phyloP scores from a whole-genome alignment of 2,888 invertebrate species.

The Xylophagus ater region DNA sequence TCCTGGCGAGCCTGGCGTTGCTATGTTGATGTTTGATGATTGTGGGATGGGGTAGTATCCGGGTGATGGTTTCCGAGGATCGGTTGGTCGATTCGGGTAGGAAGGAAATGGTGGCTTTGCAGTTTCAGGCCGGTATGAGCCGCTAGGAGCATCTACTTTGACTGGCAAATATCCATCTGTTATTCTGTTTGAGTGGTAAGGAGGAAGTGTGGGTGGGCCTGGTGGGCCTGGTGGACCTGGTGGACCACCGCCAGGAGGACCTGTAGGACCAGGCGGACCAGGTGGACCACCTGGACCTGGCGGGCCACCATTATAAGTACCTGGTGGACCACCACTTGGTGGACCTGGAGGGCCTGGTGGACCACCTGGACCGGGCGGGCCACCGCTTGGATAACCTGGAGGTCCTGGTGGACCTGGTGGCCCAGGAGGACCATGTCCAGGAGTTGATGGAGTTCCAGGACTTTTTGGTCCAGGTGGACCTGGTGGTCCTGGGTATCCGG shows the following conservation, averaged over 20 bases:
- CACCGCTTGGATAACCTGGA: constrained; percentile 24
- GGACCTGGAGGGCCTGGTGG: constrained; percentile 20
- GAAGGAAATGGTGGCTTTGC: constrained; percentile 15
- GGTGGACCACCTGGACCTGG: constrained; percentile 18
- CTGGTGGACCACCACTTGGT: constrained; percentile 1
- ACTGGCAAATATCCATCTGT: constrained; percentile 34
- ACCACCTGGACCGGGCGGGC: constrained; percentile 19
- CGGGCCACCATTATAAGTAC: no score
- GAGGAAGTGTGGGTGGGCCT: constrained; percentile 22
- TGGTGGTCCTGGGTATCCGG: constrained; percentile 40
- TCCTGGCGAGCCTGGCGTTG: constrained; percentile 25
- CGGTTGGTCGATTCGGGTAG: constrained; percentile 16
- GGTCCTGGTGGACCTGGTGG: constrained; percentile 23
- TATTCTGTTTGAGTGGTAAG: constrained; percentile 28
- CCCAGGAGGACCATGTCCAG: constrained; percentile 25
- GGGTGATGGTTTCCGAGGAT: constrained; percentile 21
- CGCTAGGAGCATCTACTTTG: no score
- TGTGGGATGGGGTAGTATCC: constrained; percentile 19
- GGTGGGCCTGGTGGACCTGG: no score
- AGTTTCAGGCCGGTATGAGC: no score
- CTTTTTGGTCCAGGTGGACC: constrained; percentile 22
- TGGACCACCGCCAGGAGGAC: constrained; percentile 18
- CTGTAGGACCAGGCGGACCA: constrained; percentile 17
- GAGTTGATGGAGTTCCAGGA: constrained; percentile 19
- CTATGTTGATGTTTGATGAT: constrained; percentile 24